Percentiles rank a stretch among this genome's conserved stretches.
Conservation (phyloP, 2,797 vertebrate genomes). For the Threskiornis aethiopicus region DNA sequence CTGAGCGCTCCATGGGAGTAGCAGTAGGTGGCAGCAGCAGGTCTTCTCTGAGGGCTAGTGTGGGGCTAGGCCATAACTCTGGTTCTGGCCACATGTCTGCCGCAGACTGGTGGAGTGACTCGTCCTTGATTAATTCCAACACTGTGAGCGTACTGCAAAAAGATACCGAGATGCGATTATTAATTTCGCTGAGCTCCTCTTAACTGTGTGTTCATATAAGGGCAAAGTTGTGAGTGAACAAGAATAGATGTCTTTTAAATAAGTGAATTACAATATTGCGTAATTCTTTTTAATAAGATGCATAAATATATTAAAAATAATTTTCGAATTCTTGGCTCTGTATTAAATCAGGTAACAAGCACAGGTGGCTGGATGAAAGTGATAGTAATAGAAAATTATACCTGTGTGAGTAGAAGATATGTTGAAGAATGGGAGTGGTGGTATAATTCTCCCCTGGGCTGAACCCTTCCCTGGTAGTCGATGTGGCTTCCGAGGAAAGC, state of each 20-base stretch:
- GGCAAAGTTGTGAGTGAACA: neutral
- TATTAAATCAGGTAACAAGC: neutral
- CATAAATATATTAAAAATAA: accelerated
- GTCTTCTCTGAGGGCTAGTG: neutral
- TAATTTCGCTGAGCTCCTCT: neutral
- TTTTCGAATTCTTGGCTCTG: neutral
- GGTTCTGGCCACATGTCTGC: neutral
- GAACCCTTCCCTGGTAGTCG: neutral
- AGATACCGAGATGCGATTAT: neutral
- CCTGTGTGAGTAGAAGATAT: accelerated
- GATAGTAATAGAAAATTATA: neutral
- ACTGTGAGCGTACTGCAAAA: neutral
- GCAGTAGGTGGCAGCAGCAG: slow-evolving; percentile 33
- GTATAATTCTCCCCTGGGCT: neutral
- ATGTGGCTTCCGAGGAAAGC: neutral
- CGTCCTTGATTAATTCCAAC: neutral
- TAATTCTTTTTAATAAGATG: neutral
- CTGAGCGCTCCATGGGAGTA: accelerated
- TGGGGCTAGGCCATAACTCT: accelerated
- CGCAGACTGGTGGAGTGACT: neutral
- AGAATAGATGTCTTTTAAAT: neutral
- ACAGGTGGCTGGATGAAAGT: neutral
- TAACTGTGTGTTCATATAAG: neutral
- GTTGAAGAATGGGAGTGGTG: neutral
- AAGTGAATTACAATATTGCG: neutral